phyloP scores from a whole-genome alignment of 2,888 invertebrate genomes.

The Conomelus anceps region DNA sequence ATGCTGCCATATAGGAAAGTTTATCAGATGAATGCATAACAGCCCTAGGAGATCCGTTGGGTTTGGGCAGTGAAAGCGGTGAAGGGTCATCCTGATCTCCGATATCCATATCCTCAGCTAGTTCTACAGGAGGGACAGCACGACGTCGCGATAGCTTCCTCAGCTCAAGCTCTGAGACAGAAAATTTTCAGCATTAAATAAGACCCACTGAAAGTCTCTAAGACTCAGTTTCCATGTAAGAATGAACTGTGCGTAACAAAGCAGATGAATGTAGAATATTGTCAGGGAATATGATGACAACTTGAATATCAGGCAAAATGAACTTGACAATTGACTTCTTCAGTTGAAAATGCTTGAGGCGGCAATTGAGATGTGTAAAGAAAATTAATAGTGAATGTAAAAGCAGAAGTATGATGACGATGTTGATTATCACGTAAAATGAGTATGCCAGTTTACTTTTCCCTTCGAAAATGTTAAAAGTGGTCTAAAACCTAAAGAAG shows the following conservation, averaged over 20 bases:
- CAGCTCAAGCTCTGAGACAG: constrained; percentile 50
- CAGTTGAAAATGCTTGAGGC: too few species aligned
- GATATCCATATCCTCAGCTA: constrained; percentile 38
- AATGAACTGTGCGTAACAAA: background rate
- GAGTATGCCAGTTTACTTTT: too few species aligned
- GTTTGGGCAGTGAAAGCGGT: constrained; percentile 48
- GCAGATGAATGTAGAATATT: too few species aligned
- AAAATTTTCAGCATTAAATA: constrained; percentile 10
- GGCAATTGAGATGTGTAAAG: too few species aligned
- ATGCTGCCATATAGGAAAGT: constrained; percentile 51
- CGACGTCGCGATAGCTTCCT: constrained; percentile 48
- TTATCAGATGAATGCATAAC: constrained; percentile 50
- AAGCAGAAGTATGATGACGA: background rate
- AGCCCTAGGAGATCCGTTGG: constrained; percentile 45
- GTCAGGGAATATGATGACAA: too few species aligned
- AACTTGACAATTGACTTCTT: too few species aligned
- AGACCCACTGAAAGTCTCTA: background rate
- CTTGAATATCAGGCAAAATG: too few species aligned
- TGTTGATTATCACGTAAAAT: background rate
- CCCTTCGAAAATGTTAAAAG: too few species aligned
- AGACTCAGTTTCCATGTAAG: background rate
- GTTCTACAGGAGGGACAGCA: constrained; percentile 43
- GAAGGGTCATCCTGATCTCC: constrained; percentile 40
- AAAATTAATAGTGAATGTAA: too few species aligned
- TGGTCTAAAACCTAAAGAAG: too few species aligned